phyloP scores from a whole-genome alignment of 2,888 invertebrate species.

The Allophyes oxyacanthae region DNA sequence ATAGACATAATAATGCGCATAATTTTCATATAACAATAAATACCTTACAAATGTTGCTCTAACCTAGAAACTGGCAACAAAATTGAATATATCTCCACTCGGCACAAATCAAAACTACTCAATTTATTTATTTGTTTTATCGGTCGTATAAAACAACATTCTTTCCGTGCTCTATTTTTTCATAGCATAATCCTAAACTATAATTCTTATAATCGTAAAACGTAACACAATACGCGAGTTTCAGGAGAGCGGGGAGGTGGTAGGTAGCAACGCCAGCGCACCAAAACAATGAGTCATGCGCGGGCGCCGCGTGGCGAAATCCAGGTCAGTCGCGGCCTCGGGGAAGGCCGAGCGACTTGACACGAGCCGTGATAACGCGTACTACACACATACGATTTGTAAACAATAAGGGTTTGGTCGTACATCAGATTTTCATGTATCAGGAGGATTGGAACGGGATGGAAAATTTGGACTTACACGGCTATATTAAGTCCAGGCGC shows the following conservation, averaged over 20 bases:
- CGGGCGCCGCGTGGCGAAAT: constrained; percentile 69
- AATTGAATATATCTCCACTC: constrained; percentile 16
- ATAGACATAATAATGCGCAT: constrained; percentile 6
- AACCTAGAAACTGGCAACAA: constrained; percentile 48
- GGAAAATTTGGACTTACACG: constrained; percentile 10
- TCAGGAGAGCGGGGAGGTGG: constrained; percentile 26
- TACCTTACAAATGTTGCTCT: constrained; percentile 17
- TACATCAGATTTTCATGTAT: constrained; percentile 20
- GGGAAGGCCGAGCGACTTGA: constrained; percentile 71
- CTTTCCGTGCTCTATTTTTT: constrained; percentile 43
- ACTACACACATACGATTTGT: constrained; percentile 53
- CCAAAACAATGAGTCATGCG: constrained; percentile 79
- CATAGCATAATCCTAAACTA: constrained; percentile 45
- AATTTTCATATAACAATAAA: constrained; percentile 25
- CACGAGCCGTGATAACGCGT: constrained; percentile 51
- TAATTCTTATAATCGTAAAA: constrained; percentile 39
- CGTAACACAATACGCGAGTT: constrained; percentile 58
- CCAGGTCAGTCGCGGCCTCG: constrained; percentile 82
- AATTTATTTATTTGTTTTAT: constrained; percentile 46
- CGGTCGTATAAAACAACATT: constrained; percentile 42
- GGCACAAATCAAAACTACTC: constrained; percentile 37
- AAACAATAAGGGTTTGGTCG: constrained; percentile 48
- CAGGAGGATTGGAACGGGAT: constrained; percentile 19
- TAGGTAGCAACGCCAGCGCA: constrained; percentile 53
- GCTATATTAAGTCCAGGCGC: constrained; percentile 23